Conservation (phyloP, 1,140 invertebrate species). For the Zophobas atratus region DNA sequence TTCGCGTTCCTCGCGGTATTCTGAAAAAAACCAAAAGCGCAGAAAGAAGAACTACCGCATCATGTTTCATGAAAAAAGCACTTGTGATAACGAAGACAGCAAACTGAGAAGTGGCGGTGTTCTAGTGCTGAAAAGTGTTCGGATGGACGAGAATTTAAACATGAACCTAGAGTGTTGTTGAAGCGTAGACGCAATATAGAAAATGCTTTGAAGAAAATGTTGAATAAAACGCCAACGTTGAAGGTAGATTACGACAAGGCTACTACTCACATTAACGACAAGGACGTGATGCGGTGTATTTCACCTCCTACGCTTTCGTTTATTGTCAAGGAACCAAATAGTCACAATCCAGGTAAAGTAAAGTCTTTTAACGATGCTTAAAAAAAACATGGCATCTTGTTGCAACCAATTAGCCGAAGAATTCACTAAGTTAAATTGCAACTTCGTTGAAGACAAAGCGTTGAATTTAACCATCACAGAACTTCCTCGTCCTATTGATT, state of each 20-base stretch:
- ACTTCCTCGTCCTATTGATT: too few relatives aligned
- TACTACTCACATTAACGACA: constrained; percentile 30
- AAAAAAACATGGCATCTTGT: constrained; percentile 17
- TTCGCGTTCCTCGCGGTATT: constrained; percentile 16
- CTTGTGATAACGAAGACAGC: not conserved
- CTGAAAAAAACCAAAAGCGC: constrained; percentile 31
- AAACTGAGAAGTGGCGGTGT: not conserved
- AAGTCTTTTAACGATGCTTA: constrained; percentile 1
- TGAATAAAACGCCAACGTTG: constrained; percentile 17
- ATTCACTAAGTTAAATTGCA: constrained; percentile 30
- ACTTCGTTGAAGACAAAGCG: constrained; percentile 26
- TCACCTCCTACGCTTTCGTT: constrained; percentile 28
- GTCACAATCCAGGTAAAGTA: constrained; percentile 27
- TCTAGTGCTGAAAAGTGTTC: constrained; percentile 1
- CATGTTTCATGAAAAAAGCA: constrained; percentile 13
- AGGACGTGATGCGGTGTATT: constrained; percentile 31
- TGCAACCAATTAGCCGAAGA: constrained; percentile 19
- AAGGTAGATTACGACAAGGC: constrained; percentile 50
- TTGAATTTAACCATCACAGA: constrained; percentile 26
- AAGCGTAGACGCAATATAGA: constrained; percentile 12
- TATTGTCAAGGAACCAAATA: not conserved
- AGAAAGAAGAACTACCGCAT: constrained; percentile 21
- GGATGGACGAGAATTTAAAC: constrained; percentile 12
- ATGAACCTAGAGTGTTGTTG: constrained; percentile 23
- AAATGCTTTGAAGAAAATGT: constrained; percentile 36